Base-by-base conservation (phyloP, 2,797 vertebrate species). In the Melanotaenia maccullochi region DNA sequence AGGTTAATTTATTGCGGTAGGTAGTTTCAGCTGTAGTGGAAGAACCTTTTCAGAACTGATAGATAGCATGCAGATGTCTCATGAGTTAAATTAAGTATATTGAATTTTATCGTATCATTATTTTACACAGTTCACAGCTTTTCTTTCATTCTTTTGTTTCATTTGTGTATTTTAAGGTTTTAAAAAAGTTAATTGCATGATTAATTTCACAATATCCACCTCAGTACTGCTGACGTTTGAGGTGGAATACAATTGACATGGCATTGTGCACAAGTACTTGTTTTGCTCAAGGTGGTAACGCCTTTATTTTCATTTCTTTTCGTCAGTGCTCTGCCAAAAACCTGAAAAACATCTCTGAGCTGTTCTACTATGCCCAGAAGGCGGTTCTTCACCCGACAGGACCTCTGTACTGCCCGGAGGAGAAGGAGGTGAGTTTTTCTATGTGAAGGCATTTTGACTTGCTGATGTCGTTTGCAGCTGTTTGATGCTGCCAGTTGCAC, bases 301-400 rank as follows among this genome's bases (percentile, higher is more conserved):
- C 3, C 18, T 0, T 47, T 20, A 0, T 18, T 2, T 38, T 28
- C 7, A 30, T 24, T 61, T 22, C 22, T 40, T 22, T 67, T 16
- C n/a, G 3, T 85, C 83, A 98, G 98, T 99, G 98, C 91, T 99
- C 98, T 85, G 98, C 97, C 65, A 99, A 99, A 95, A 99, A 99
- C 90, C 91, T 99, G 93, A 99, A 99, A 95, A 99, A 99, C 89
- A 99, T 99, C 90, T 99, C 98, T 1, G 98, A 99, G 88, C 93
- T 99, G 58, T 99, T 99, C 90, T 99, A 99, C 92, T 99, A 99
- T 11, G 98, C 98, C 56, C 98, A 99, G 93, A 99, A 99, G 90
- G 98, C 98, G 51, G 98, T 99, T 85, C 95, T 99, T 36, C 98
- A 99, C 93, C 98, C 98, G 14, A 99, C 97, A 55, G 97, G 97